These are phyloP conservation scores for Micoletzkya japonica DNA, from an alignment of 2,888 invertebrate genomes.

Conservation along the genomic window DNA sequence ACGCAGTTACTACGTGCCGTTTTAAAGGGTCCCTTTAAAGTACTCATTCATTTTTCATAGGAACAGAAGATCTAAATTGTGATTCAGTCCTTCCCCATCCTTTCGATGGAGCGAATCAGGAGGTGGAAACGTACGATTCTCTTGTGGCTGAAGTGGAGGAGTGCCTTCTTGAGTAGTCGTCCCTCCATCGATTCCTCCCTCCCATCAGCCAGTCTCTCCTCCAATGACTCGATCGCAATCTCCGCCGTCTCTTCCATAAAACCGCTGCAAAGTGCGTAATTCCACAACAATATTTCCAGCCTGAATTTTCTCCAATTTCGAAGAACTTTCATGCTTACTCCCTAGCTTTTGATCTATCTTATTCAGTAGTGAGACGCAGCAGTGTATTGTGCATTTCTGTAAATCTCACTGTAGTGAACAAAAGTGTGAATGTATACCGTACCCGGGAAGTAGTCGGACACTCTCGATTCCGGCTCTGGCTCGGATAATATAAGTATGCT, in stretches of 20 bases:
- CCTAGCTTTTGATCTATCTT: no score
- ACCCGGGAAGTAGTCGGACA: slow-evolving; percentile 3
- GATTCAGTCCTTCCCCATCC: no score
- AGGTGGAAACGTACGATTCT: not conserved
- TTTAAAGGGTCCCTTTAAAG: slow-evolving; percentile 1
- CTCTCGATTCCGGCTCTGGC: slow-evolving; percentile 14
- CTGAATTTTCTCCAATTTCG: no score
- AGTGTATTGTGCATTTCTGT: no score
- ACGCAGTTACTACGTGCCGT: no score
- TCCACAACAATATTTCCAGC: not conserved
- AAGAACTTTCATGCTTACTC: no score
- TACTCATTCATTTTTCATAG: not conserved
- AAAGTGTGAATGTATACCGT: no score
- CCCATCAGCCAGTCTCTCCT: slow-evolving; percentile 7
- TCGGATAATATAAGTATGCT: not conserved
- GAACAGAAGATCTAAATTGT: not conserved
- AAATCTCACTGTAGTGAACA: no score
- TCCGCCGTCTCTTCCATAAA: slow-evolving; percentile 18
- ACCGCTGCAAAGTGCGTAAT: not conserved
- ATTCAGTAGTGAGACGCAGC: no score
- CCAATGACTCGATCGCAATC: not conserved
- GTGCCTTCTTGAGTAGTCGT: slow-evolving; percentile 12
- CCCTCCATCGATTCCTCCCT: not conserved
- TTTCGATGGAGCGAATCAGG: no score
- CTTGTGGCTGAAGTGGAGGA: slow-evolving; percentile 4